Base-by-base conservation (phyloP, 1,140 invertebrate species). In the Dinothrombium tinctorium region DNA sequence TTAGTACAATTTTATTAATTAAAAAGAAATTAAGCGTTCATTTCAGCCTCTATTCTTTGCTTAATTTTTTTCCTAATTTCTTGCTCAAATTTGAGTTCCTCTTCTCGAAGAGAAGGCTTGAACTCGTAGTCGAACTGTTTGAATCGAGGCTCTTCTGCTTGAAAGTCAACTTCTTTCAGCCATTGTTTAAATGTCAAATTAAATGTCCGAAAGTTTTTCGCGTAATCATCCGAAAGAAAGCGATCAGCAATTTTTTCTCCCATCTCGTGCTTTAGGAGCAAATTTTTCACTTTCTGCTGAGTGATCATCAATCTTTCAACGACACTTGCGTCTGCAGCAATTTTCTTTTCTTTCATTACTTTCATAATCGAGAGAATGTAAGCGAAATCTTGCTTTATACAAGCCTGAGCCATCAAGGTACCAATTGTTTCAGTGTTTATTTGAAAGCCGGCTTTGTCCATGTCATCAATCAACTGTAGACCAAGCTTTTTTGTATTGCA, bases 381-480 rank as follows among this genome's bases (percentile, higher is more conserved):
- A 0, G 51, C 40, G 53, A 76, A 76, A 35, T 76, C 61, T 9
- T 51, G 56, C 17, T 56, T 51, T 5, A 45, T 47, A 47, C 64
- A 68, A 5, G 70, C 74, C 48, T 69, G 65, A 2, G 59, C 56
- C 2, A 82, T 44, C 53, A 84, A 62, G 14, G 70, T 64, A 15
- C 71, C 72, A 21, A 79, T 53, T 31, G 83, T 74, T 56, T 72
- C 61, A 41, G 62, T 58, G 57, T 81, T 82, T 32, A 77, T 60
- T 42, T 65, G 67, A 50, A 53, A 65, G 48, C 67, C 65, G 25
- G 11, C 32, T 65, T 62, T 26, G 60, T 71, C 61, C 68, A 87
- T 77, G 52, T 74, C 65, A 17, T 61, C 50, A 3, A 87, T 40
- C 12, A 87, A 62, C 31, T 67, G 52, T 37, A 58, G 53, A 15